Evolutionary conservation across 2,888 invertebrate species (phyloP).

Genomic region (Drosophila rubida): DNA sequence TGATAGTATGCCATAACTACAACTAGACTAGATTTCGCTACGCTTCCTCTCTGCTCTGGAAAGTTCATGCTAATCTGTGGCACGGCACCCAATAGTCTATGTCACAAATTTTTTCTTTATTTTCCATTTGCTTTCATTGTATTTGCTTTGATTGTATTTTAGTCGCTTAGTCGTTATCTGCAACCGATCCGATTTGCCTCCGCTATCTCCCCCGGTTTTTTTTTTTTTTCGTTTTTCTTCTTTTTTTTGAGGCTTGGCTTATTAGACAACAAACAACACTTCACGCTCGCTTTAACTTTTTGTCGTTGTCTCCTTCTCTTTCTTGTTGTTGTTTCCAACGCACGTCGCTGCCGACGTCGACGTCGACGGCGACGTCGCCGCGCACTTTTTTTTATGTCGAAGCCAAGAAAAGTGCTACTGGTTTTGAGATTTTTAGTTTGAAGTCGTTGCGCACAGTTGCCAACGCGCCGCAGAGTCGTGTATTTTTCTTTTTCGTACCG

Average conservation of each 20-base stretch:
- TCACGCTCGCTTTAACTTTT: conserved; percentile 65
- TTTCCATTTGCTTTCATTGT: conserved; percentile 14
- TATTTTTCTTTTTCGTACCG: conserved; percentile 50
- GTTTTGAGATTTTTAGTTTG: conserved; percentile 74
- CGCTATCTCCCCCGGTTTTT: conserved; percentile 48
- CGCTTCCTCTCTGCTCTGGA: conserved; percentile 54
- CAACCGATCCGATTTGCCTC: conserved; percentile 55
- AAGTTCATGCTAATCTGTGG: conserved; percentile 67
- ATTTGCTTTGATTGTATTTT: conserved; percentile 14
- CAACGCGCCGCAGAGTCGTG: conserved; percentile 60
- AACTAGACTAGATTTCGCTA: conserved; percentile 32
- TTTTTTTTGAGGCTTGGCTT: conserved; percentile 66
- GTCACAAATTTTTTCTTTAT: conserved; percentile 13
- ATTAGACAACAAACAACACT: conserved; percentile 72
- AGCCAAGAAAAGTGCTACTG: conserved; percentile 81
- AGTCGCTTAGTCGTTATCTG: conserved; percentile 43
- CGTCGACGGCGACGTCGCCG: conserved; percentile 41
- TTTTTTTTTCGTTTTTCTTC: not conserved
- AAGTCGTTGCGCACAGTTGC: conserved; percentile 63
- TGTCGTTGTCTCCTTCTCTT: conserved; percentile 48
- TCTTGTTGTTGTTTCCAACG: conserved; percentile 47
- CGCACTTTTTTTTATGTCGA: conserved; percentile 61
- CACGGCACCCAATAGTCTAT: conserved; percentile 56
- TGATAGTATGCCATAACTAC: conserved; percentile 49
- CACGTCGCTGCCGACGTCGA: conserved; percentile 32